Percentiles rank a stretch among this genome's conserved stretches.
Evolutionary conservation across 2,797 vertebrate genomes (phyloP).

Genomic region (Coranthus polyacanthus): DNA sequence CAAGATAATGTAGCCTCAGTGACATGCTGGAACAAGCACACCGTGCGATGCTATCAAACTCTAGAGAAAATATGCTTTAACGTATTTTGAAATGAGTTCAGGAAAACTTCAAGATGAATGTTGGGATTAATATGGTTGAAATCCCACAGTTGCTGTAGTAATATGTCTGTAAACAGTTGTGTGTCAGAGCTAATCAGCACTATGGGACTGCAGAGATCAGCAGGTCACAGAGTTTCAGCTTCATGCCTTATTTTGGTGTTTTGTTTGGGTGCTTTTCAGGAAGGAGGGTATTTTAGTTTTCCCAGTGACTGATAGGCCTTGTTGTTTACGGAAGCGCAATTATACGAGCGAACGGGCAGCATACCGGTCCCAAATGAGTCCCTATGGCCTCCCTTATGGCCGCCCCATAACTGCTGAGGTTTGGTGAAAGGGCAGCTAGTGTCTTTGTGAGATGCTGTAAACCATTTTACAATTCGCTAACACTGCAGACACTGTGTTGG

Average conservation of each 20-base stretch:
- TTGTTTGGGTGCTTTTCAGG: constrained; percentile 67
- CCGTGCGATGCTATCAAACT: neutral
- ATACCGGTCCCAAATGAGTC: constrained; percentile 58
- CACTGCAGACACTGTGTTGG: constrained; percentile 43
- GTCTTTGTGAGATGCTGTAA: constrained; percentile 53
- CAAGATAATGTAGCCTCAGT: neutral
- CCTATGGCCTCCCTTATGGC: constrained; percentile 46
- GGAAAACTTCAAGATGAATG: neutral
- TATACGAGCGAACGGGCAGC: constrained; percentile 66
- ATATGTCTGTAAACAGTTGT: constrained; percentile 32
- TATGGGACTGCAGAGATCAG: constrained; percentile 49
- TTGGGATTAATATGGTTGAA: constrained; percentile 11
- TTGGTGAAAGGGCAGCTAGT: constrained; percentile 39
- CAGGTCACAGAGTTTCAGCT: constrained; percentile 56
- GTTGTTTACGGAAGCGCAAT: constrained; percentile 75
- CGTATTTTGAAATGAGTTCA: neutral
- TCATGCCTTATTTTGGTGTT: constrained; percentile 67
- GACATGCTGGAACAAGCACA: constrained; percentile 13
- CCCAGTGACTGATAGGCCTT: constrained; percentile 61
- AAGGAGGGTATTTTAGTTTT: constrained; percentile 65
- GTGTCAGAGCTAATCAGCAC: constrained; percentile 35
- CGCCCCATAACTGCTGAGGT: constrained; percentile 31
- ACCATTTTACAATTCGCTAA: constrained; percentile 57
- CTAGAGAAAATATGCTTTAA: neutral
- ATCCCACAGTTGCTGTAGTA: constrained; percentile 13